Evolutionary conservation across 2,113 vertebrate species (phyloP).

Genomic region (Gymnocephalus cernua): DNA sequence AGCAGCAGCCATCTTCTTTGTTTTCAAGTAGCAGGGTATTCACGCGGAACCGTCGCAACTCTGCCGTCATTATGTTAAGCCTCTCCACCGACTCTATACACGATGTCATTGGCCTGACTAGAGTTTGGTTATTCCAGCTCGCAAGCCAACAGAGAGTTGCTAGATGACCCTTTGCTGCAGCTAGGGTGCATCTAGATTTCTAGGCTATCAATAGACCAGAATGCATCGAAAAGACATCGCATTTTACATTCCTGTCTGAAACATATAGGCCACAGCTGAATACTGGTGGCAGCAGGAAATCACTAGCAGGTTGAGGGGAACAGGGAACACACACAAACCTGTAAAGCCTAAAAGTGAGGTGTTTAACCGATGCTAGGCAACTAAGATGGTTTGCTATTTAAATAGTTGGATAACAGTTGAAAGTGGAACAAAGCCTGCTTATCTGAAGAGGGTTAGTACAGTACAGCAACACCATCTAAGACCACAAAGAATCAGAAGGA

Average conservation of each 20-base stretch:
- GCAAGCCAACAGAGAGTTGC: too few species aligned
- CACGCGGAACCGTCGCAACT: too few species aligned
- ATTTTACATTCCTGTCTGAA: not conserved
- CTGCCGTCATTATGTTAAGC: too few species aligned
- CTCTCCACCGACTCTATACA: too few species aligned
- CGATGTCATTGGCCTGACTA: too few species aligned
- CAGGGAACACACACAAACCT: not conserved
- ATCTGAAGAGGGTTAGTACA: too few species aligned
- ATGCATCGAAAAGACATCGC: not conserved
- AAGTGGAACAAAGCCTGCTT: constrained; percentile 5
- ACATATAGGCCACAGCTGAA: not conserved
- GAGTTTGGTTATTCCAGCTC: too few species aligned
- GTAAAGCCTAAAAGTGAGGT: not conserved
- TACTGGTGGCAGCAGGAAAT: too few species aligned
- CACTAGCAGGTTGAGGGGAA: not conserved
- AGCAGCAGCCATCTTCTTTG: too few species aligned
- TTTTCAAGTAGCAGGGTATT: too few species aligned
- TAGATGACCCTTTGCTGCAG: too few species aligned
- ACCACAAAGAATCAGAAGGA: not conserved
- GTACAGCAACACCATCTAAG: not conserved
- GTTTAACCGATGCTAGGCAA: not conserved
- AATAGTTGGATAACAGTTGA: not conserved
- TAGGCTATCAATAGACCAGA: not conserved
- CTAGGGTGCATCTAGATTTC: too few species aligned
- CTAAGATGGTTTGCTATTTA: not conserved